Evolutionary conservation across 2,797 vertebrate species (phyloP), one percentile per base, ranked within the genome.

Genomic region (Rhynchotus rufescens): DNA sequence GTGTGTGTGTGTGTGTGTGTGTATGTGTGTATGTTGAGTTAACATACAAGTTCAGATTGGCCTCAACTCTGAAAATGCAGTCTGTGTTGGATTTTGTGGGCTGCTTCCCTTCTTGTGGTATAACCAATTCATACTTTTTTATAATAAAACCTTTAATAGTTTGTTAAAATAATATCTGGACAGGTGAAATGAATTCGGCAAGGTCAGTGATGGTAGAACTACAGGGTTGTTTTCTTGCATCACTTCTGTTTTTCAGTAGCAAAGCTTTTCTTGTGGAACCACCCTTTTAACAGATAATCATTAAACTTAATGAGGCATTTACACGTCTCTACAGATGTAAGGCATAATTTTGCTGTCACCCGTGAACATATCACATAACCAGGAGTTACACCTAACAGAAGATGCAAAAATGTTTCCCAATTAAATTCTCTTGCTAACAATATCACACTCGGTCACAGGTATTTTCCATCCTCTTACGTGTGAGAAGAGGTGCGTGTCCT

Each of bases 281-380:
- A 90, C 64, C 65, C 73, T 91, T 93, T 80, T 74, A 87, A 88
- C 91, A 80, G 88, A 90, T 93, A 84, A 92, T 94, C 94, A 83
- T 93, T 95, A 83, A 90, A 92, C 51, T 68, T 94, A 95, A 97
- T 89, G 95, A 95, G 89, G 87, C 91, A 84, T 93, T 95, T 95
- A 83, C 82, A 88, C 78, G 34, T 95, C 90, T 91, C 34, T 80
- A 28, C 65, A 92, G 92, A 93, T 89, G 84, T 84, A 86, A 92
- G 73, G 78, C 81, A 80, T 61, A 85, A 82, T 84, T 92, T 92
- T 81, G 66, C 73, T 95, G 81, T 90, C 88, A 95, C 76, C 81
- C 7, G 8, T 88, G 54, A 94, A 76, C 49, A 36, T 69, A 68
- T 75, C 74, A 51, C 51, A 61, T 85, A 92, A 76, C 61, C 21